A percentile compares a stretch with the other conserved stretches of the same genome.
Evolutionary conservation across 2,113 vertebrate genomes (phyloP).

Genomic region (Gambusia holbrooki): DNA sequence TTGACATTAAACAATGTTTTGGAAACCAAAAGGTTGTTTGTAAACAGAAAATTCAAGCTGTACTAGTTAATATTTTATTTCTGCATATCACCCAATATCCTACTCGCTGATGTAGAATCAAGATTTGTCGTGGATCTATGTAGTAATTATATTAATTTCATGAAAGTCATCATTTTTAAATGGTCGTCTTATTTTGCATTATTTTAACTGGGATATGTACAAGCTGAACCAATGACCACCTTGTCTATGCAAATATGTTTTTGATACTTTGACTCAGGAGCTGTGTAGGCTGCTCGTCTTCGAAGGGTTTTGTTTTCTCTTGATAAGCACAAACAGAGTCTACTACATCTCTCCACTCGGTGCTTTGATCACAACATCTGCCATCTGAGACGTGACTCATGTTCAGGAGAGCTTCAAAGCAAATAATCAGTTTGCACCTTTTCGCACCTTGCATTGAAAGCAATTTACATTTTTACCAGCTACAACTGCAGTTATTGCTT

Average conservation of each 20-base stretch:
- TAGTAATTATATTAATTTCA: neutral
- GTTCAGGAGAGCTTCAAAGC: constrained; percentile 20
- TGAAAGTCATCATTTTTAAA: neutral
- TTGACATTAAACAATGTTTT: constrained; percentile 3
- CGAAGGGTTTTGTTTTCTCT: neutral
- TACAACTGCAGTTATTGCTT: neutral
- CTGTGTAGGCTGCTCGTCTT: neutral
- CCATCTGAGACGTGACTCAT: constrained; percentile 16
- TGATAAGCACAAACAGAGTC: neutral
- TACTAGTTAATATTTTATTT: constrained; percentile 2
- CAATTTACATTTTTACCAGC: neutral
- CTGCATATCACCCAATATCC: neutral
- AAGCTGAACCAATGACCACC: neutral
- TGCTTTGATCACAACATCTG: constrained; percentile 20
- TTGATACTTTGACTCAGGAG: neutral
- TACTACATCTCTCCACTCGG: neutral
- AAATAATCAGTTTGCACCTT: constrained; percentile 2
- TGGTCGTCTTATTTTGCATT: neutral
- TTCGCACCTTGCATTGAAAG: constrained; percentile 1
- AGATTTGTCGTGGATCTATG: neutral
- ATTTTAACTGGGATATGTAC: neutral
- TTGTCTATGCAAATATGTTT: neutral
- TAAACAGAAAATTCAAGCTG: neutral
- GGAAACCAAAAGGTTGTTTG: neutral
- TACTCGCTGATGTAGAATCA: neutral